Conservation (phyloP, 2,888 invertebrate genomes). For the Acrocyrtus sp. region DNA sequence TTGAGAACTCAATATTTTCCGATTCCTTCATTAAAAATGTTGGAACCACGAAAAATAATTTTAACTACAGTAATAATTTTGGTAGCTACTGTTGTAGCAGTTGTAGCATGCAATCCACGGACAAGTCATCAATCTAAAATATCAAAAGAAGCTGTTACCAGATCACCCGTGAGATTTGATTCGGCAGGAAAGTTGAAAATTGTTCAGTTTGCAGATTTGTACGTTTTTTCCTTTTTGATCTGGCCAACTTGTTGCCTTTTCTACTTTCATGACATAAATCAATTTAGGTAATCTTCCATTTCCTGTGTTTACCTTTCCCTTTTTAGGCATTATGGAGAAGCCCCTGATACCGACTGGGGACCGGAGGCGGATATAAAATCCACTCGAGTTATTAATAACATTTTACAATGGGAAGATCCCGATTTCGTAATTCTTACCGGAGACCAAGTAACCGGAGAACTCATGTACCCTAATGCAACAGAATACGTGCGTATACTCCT, state of each 20-base stretch:
- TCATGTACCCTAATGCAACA: conserved; percentile 51
- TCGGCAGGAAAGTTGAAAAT: conserved; percentile 31
- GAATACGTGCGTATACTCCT: conserved; percentile 45
- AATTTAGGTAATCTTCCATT: no score
- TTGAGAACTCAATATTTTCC: no score
- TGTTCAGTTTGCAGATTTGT: conserved; percentile 43
- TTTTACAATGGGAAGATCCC: conserved; percentile 43
- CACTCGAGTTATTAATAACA: conserved; percentile 24
- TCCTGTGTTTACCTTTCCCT: no score
- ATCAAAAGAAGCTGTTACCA: no score
- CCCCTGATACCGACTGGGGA: conserved; percentile 42
- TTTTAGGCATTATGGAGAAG: conserved; percentile 49
- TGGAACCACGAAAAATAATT: no score
- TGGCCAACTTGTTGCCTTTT: neutral
- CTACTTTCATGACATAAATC: neutral
- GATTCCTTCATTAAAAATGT: no score
- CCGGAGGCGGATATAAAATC: conserved; percentile 37
- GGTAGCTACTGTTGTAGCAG: no score
- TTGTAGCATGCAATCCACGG: no score
- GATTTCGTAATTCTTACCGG: conserved; percentile 52
- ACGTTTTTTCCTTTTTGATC: neutral
- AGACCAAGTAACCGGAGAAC: conserved; percentile 52
- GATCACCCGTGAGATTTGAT: conserved; percentile 28
- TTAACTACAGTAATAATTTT: no score
- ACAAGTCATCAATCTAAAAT: no score